phyloP scores from a whole-genome alignment of 2,113 vertebrate species.

The Girardinichthys multiradiatus region DNA sequence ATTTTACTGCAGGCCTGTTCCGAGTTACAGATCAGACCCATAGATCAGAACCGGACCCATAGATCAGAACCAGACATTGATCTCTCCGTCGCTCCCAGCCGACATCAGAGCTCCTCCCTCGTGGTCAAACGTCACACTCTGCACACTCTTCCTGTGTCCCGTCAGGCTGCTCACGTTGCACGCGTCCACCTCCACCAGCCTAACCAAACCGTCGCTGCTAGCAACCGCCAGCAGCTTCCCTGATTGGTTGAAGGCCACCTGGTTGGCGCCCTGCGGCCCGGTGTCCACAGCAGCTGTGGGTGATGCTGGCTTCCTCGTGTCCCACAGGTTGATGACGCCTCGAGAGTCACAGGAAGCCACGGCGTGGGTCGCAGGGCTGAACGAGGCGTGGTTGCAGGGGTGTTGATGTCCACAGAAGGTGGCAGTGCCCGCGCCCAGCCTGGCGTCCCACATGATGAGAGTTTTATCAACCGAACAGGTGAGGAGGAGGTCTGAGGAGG shows the following conservation, averaged over 20 bases:
- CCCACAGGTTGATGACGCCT: slow-evolving; percentile 84
- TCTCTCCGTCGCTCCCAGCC: slow-evolving; percentile 46
- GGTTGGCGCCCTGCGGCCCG: slow-evolving; percentile 81
- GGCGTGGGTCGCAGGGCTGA: slow-evolving; percentile 71
- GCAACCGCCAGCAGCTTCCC: slow-evolving; percentile 81
- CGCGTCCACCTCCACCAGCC: slow-evolving; percentile 73
- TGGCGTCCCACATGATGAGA: slow-evolving; percentile 64
- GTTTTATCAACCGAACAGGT: slow-evolving; percentile 81
- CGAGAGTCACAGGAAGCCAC: slow-evolving; percentile 85
- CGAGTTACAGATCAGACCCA: no score
- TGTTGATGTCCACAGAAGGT: slow-evolving; percentile 83
- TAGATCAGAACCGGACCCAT: no score
- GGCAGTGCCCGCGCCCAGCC: slow-evolving; percentile 74
- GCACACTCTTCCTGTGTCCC: slow-evolving; percentile 29
- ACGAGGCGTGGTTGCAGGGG: slow-evolving; percentile 81
- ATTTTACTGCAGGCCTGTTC: no score
- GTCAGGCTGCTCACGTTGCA: not conserved
- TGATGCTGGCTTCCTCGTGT: slow-evolving; percentile 69
- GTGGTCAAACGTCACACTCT: slow-evolving; percentile 46
- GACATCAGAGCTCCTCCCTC: slow-evolving; percentile 43
- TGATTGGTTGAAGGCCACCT: slow-evolving; percentile 81
- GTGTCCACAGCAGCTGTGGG: slow-evolving; percentile 74
- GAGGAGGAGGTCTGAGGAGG: slow-evolving; percentile 44
- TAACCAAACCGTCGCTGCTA: slow-evolving; percentile 77
- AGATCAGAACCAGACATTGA: slow-evolving; percentile 40